Conservation (phyloP, 2,888 invertebrate species). For the Sarcophaga subvicina region DNA sequence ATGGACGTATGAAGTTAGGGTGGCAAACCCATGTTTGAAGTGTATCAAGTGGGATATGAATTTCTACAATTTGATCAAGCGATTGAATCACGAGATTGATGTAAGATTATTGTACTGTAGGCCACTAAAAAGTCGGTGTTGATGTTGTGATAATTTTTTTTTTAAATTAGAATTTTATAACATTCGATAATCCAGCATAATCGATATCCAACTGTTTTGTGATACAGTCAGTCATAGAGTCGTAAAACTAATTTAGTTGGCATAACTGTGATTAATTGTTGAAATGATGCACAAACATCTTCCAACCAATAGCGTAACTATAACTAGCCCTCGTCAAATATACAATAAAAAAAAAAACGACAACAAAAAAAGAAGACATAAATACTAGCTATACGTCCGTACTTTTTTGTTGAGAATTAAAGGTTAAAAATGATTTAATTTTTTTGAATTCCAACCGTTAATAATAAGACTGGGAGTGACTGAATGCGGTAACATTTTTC, state of each 20-base stretch:
- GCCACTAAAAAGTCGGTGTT: too few species aligned
- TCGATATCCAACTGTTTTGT: not conserved
- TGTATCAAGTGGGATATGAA: too few species aligned
- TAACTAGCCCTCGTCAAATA: not conserved
- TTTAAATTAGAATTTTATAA: not conserved
- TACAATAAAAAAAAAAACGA: too few species aligned
- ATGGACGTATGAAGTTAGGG: too few species aligned
- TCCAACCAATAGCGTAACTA: constrained; percentile 3
- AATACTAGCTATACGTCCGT: not conserved
- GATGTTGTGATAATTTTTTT: too few species aligned
- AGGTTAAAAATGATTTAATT: constrained; percentile 42
- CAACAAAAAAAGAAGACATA: too few species aligned
- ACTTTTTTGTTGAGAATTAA: constrained; percentile 22
- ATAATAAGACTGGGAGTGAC: constrained; percentile 53
- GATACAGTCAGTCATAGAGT: not conserved
- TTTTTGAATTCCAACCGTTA: constrained; percentile 52
- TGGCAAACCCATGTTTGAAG: too few species aligned
- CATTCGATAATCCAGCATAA: not conserved
- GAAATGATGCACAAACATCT: constrained; percentile 26
- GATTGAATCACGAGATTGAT: too few species aligned
- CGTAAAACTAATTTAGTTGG: constrained; percentile 11
- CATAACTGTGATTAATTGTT: constrained; percentile 45
- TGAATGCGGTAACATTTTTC: not conserved
- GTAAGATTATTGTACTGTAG: too few species aligned
- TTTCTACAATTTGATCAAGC: too few species aligned